Base-by-base conservation (phyloP, 2,113 vertebrate genomes). In the Silurus asotus region DNA sequence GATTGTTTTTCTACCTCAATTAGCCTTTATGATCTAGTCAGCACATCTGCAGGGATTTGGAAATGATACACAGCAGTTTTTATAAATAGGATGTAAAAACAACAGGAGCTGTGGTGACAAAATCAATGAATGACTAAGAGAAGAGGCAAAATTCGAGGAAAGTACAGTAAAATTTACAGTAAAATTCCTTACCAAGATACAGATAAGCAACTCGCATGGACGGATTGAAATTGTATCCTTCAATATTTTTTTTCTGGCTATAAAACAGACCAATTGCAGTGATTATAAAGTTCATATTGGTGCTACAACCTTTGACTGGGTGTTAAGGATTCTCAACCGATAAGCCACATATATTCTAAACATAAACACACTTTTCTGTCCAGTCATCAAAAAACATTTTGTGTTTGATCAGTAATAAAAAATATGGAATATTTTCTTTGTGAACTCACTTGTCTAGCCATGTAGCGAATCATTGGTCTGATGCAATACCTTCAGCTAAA, bases 61-160 rank as follows among this genome's bases (percentile, higher is more conserved):
- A 65, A 53, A 5, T 8, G n/a, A 65, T 81, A 81, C 14, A 49
- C 19, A 13, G 59, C 37, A 14, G 28, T 59, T 62, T 67, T 70
- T 83, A 72, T 48, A 75, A 75, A 74, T 23, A 48, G 37, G 48
- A 83, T 55, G 45, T 19, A 84, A 14, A 75, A 83, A 83, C 67
- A 84, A 84, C 53, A 84, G 64, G n/a, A 55, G 56, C 17, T 28
- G 9, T 20, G 15, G 48, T 76, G 55, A 9, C 53, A 74, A 61
- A 84, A 59, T 25, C 5, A 56, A 74, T 75, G 75, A 84, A 25
- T 59, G 55, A 61, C 82, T 49, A 48, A 51, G 15, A 76, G 74
- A 23, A 25, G 23, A 55, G n/a, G 51, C 1, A 15, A 15, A 77
- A 75, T 51, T 20, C 1, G 8, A 48, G 9, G 5, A 51, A 77